Base-by-base conservation (phyloP, 2,113 vertebrate genomes). In the Nesogale talazaci region DNA sequence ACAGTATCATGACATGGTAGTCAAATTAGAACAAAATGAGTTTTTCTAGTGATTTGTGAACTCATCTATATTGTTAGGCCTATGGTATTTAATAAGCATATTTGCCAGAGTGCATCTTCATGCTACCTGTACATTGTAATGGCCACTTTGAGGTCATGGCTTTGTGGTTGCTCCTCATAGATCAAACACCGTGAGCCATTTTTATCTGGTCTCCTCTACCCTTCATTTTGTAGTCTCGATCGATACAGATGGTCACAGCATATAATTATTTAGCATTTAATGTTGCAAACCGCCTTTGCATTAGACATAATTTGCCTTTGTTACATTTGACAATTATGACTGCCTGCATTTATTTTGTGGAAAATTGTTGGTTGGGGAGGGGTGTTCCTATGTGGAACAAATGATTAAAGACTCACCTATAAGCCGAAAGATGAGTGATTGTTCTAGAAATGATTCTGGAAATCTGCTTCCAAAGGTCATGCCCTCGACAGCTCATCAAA, bases 11-110 rank as follows among this genome's bases (percentile, higher is more conserved):
- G 46, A 25, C 15, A 36, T 57, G 79, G 46, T 0, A 2, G 82
- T 96, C 20, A 27, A 78, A 23, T 0, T 34, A 83, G 65, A 83
- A 91, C 57, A 85, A 19, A 67, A 86, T 40, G 29, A 76, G 40
- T 31, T 80, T 85, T 57, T 82, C 72, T 88, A 27, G 97, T 97
- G 46, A 22, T 36, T 36, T 36, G 20, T 72, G 70, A 72, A 72
- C 19, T 72, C 36, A 94, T 86, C 96, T 8, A 11, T 38, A 36
- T 7, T 57, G 94, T 94, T 93, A 90, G 12, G 40, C 34, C 42
- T 67, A 20, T 74, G 42, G n/a, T 16, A 29, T 74, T 77, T 77
- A 65, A 1, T 27, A 78, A 57, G 15, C 46, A 36, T 77, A 0
- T 92, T 74, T 91, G 17, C 78, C n/a, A 31, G 76, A 85, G 63